Evolutionary conservation across 2,888 invertebrate species (phyloP).

Genomic region (Coelinius sp.): DNA sequence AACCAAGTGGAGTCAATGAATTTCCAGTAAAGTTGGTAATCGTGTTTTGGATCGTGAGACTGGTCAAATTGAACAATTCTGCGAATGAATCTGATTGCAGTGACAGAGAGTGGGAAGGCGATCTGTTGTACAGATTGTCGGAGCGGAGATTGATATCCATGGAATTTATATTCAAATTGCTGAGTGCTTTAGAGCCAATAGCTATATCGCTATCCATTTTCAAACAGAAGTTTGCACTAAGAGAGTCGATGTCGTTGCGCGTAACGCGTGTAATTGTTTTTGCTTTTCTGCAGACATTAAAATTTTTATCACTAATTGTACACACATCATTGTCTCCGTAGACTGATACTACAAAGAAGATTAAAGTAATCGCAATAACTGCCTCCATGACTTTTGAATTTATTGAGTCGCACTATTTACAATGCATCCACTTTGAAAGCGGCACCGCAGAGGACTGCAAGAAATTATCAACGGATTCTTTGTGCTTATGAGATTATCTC

Average conservation of each 20-base stretch:
- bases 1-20: not conserved
- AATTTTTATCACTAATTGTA: not conserved
- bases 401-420: not conserved
- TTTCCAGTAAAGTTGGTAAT: not conserved
- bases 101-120: not conserved
- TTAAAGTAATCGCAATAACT: not conserved
- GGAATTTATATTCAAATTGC: not conserved
- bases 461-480: not conserved
- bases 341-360: not conserved
- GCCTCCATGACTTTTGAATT: not conserved
- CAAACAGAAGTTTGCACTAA: not conserved
- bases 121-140: not conserved
- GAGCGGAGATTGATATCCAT: not conserved
- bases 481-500: not conserved
- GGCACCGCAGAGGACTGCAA: not conserved
- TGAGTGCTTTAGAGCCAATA: not conserved
- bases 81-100: not conserved
- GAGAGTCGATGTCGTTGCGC: not conserved
- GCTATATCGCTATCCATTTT: not conserved
- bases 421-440: not conserved
- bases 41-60: not conserved
- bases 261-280: not conserved
- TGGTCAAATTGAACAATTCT: not conserved
- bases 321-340: not conserved
- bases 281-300: not conserved